phyloP scores from a whole-genome alignment of 2,113 vertebrate species.

The Alethe castanea region DNA sequence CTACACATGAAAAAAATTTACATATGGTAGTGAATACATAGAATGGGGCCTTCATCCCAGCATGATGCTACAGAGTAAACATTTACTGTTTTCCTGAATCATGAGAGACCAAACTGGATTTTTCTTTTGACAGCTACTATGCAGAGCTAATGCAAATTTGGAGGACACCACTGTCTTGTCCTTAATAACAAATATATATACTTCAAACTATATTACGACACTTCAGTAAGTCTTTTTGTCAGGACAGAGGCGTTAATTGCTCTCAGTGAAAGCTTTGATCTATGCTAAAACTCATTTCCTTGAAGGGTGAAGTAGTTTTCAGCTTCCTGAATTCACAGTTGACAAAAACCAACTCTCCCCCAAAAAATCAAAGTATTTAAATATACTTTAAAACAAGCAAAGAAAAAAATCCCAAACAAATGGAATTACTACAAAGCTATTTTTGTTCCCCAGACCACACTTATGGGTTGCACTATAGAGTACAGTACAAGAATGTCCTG shows the following conservation, averaged over 20 bases:
- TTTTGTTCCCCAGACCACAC: background rate
- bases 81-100: background rate
- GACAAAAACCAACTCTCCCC: background rate
- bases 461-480: background rate
- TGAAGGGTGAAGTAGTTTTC: background rate
- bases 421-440: background rate
- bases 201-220: background rate
- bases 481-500: background rate
- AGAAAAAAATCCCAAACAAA: background rate
- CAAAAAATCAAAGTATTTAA: background rate
- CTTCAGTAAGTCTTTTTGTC: background rate
- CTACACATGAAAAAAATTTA: background rate
- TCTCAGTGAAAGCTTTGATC: background rate
- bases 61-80: background rate
- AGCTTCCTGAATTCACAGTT: background rate
- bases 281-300: background rate
- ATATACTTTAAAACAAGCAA: background rate
- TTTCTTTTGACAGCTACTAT: background rate
- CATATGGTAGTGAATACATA: background rate
- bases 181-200: background rate
- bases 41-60: background rate
- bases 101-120: background rate
- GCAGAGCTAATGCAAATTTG: background rate
- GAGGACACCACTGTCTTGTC: background rate
- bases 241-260: background rate